Evolutionary conservation across 2,797 vertebrate genomes (phyloP).

Genomic region (Crocidura indochinensis): DNA sequence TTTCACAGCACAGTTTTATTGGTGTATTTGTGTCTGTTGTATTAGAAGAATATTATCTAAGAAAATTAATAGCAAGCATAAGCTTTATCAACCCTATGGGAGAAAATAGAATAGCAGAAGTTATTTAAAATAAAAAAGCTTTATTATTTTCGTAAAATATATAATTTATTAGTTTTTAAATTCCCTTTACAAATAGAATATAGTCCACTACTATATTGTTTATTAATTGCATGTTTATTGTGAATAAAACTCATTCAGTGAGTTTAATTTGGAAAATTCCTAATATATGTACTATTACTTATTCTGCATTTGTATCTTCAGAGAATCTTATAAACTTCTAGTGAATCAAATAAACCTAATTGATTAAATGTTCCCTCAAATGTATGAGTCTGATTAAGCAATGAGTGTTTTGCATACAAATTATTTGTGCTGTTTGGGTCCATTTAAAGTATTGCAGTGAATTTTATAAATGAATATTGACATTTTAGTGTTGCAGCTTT

Average conservation of each 20-base stretch:
- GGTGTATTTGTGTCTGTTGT: not conserved
- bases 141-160: not conserved
- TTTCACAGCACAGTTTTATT: slow-evolving; percentile 12
- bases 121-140: not conserved
- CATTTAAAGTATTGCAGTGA: slow-evolving; percentile 79
- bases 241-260: slow-evolving; percentile 3
- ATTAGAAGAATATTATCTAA: not conserved
- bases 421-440: slow-evolving; percentile 76
- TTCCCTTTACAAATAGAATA: slow-evolving; percentile 32
- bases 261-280: slow-evolving; percentile 58
- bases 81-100: not conserved
- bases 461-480: slow-evolving; percentile 83
- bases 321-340: slow-evolving; percentile 82
- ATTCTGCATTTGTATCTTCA: slow-evolving; percentile 82
- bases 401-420: slow-evolving; percentile 87
- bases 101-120: not conserved
- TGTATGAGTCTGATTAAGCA: slow-evolving; percentile 87
- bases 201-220: not conserved
- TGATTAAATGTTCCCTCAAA: slow-evolving; percentile 87
- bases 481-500: slow-evolving; percentile 86
- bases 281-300: slow-evolving; percentile 80
- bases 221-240: slow-evolving; percentile 15
- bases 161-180: not conserved
- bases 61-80: not conserved
- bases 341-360: slow-evolving; percentile 87